Conservation (phyloP, 2,797 vertebrate genomes). For the Paramormyrops hopkinsi region DNA sequence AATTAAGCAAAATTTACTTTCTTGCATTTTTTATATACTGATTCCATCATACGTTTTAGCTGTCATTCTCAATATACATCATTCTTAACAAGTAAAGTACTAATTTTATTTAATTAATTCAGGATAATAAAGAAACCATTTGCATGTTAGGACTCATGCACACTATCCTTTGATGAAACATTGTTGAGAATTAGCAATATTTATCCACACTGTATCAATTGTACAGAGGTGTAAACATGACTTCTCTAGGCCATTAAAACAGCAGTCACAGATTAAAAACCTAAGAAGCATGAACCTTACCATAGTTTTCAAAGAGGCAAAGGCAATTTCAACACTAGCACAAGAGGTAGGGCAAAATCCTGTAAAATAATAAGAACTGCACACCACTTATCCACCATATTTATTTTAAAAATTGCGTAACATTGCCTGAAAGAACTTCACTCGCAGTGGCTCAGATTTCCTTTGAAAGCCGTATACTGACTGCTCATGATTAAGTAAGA, state of each 20-base stretch:
- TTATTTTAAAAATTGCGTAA: neutral
- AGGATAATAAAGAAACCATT: neutral
- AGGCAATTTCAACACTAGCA: neutral
- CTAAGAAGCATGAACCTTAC: neutral
- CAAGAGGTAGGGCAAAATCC: neutral
- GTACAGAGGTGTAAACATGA: neutral
- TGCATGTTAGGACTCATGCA: neutral
- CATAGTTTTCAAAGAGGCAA: neutral
- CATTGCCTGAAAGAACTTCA: neutral
- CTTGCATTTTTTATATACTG: neutral
- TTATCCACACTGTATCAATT: neutral
- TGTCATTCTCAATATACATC: neutral
- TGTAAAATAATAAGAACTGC: neutral
- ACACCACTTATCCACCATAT: neutral
- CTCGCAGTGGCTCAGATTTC: neutral
- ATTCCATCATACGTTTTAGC: neutral
- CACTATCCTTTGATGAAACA: neutral
- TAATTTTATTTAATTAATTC: neutral
- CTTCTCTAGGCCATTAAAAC: neutral
- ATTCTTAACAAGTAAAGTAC: neutral
- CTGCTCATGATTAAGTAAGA: slow-evolving; percentile 2
- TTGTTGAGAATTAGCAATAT: neutral
- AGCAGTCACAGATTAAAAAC: neutral
- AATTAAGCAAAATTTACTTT: neutral
- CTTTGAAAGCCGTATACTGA: neutral